These are phyloP conservation scores for Corythucha ciliata DNA, from an alignment of 2,888 invertebrate species.

Conservation along the genomic window DNA sequence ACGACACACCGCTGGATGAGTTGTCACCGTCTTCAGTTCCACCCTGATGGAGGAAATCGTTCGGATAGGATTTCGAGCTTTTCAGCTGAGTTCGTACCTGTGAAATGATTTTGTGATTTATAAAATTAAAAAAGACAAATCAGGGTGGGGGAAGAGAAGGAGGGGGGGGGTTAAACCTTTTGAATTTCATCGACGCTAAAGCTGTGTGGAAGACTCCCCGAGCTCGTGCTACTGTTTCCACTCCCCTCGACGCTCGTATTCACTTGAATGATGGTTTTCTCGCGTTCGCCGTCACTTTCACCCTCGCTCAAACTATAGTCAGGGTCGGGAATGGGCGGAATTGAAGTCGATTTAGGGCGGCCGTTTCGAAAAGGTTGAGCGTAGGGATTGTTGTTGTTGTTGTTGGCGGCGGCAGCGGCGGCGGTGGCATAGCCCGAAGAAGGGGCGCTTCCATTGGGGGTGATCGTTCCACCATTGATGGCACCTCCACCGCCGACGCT, in stretches of 20 bases:
- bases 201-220: slow-evolving; percentile 64
- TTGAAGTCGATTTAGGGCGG: slow-evolving; percentile 39
- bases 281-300: slow-evolving; percentile 53
- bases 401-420: slow-evolving; percentile 37
- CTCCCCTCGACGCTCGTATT: slow-evolving; percentile 50
- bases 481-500: too few relatives aligned
- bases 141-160: neutral
- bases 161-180: slow-evolving; percentile 42
- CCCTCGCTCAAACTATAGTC: slow-evolving; percentile 84
- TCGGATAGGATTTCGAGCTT: slow-evolving; percentile 78
- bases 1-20: slow-evolving; percentile 79
- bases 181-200: slow-evolving; percentile 84
- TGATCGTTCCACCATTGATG: too few relatives aligned
- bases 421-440: too few relatives aligned
- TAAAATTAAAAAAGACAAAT: too few relatives aligned
- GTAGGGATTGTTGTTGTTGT: slow-evolving; percentile 45
- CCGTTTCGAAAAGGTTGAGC: slow-evolving; percentile 48
- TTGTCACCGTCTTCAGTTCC: slow-evolving; percentile 68
- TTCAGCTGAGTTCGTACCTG: slow-evolving; percentile 67
- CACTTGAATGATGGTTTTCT: slow-evolving; percentile 29
- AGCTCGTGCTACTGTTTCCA: slow-evolving; percentile 66
- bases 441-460: too few relatives aligned
- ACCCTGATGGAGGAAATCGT: slow-evolving; percentile 55
- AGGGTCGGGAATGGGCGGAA: slow-evolving; percentile 80
- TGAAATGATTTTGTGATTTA: too few relatives aligned